Evolutionary conservation across 1,140 invertebrate genomes (phyloP), one percentile per base, ranked within the genome.

Genomic region (Patella vulgata): DNA sequence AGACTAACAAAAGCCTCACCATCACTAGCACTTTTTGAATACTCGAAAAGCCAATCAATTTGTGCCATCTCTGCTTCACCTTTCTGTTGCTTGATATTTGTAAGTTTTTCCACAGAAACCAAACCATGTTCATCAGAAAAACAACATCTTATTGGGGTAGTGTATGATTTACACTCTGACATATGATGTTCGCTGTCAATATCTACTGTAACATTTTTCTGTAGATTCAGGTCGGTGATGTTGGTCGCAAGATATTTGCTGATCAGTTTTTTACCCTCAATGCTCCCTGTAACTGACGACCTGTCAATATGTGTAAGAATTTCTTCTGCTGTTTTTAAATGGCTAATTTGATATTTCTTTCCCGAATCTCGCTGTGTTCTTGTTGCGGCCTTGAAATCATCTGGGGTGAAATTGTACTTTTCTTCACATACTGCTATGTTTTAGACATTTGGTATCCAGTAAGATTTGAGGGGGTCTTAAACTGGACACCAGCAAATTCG

Each of bases 401-500:
- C 56, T n/a, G 43, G 43, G 14, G 28, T 58, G 56, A 47, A 58
- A 0, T n/a, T 0, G 23, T 58, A 46, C 25, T 58, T 31, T 51
- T 23, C 57, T 48, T 59, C 0, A 39, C 46, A 51, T 8, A 54
- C 52, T 23, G 31, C 52, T 3, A 54, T 9, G 8, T 33, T 9
- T 12, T 54, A 12, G 5, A 21, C 9, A 27, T 27, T 1, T 28
- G 44, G 9, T 42, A n/a, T 9, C 48, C 47, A 23, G 21, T 14
- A 36, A 36, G 14, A 5, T 28, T 21, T 14, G 23, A n/a, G 28
- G 27, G 19, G 2, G 48, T 19, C 8, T 30, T 14, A 43, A 51
- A 59, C 46, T 59, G 51, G 9, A 51, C 9, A 0, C 58, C 58
- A 39, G 47, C 57, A 50, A 59, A 59, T 36, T 59, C 57, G 23